Evolutionary conservation across 1,140 invertebrate species (phyloP).

Genomic region (Neomicropteryx cornuta): DNA sequence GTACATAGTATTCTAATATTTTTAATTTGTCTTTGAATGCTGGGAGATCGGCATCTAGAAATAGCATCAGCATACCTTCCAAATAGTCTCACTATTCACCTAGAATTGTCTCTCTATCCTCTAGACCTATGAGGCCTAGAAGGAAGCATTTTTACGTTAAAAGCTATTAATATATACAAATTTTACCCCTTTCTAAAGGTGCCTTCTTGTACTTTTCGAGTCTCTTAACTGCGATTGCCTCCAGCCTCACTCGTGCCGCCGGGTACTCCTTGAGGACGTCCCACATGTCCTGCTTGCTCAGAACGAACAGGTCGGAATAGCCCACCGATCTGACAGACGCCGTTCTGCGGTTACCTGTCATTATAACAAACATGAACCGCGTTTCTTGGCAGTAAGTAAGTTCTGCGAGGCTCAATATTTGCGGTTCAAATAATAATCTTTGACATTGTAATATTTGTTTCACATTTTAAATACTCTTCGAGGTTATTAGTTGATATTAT

Average conservation of each 20-base stretch:
- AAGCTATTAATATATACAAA: neutral
- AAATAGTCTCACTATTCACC: too few species aligned
- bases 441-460: neutral
- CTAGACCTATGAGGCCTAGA: too few species aligned
- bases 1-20: too few species aligned
- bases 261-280: constrained; percentile 98
- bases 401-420: neutral
- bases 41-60: too few species aligned
- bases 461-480: too few species aligned
- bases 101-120: too few species aligned
- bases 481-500: too few species aligned
- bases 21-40: too few species aligned
- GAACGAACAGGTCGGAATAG: constrained; percentile 96
- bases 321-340: constrained; percentile 94
- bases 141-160: neutral
- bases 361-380: constrained; percentile 39
- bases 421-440: neutral
- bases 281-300: constrained; percentile 99
- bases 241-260: constrained; percentile 87
- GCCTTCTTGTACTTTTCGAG: constrained; percentile 92
- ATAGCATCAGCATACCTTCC: too few species aligned
- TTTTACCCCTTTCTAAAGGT: constrained; percentile 77
- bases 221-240: constrained; percentile 93
- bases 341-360: constrained; percentile 86
- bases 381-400: constrained; percentile 2